phyloP scores from a whole-genome alignment of 1,140 invertebrate species.

The Temnothorax nylanderi region DNA sequence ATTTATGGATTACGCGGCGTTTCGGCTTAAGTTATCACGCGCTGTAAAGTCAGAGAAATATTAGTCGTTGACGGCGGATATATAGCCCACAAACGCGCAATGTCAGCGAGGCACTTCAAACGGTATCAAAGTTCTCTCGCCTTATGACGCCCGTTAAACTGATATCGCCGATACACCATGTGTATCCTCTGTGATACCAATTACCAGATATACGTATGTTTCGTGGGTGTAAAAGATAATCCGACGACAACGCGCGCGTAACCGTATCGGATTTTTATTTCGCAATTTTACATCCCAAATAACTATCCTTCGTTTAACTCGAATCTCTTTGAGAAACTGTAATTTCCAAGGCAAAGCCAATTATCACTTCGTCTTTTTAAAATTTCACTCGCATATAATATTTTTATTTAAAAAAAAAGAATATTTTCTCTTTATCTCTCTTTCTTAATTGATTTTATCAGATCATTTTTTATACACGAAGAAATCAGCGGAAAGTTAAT shows the following conservation, averaged over 20 bases:
- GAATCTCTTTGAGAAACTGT: neutral
- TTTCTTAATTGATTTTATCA: neutral
- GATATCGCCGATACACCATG: constrained; percentile 2
- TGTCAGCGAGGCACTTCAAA: constrained; percentile 47
- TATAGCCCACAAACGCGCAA: constrained; percentile 28
- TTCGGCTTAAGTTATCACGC: constrained; percentile 61
- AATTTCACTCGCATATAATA: neutral
- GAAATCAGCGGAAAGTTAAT: neutral
- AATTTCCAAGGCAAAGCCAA: neutral
- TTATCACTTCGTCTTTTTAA: neutral
- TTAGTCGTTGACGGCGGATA: constrained; percentile 60
- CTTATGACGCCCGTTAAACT: constrained; percentile 47
- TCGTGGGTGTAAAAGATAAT: constrained; percentile 7
- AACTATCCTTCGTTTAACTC: neutral
- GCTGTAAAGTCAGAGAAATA: constrained; percentile 60
- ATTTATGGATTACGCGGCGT: constrained; percentile 62
- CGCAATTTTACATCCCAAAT: neutral
- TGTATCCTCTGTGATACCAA: neutral
- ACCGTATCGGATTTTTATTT: neutral
- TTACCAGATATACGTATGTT: neutral
- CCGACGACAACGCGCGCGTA: neutral
- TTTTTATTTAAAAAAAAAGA: neutral
- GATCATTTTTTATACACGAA: neutral
- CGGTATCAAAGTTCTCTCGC: constrained; percentile 46
- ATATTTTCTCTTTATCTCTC: neutral